These are phyloP conservation scores for Himalopsyche kuldschensis DNA, from an alignment of 2,888 invertebrate species.

Conservation along the genomic window DNA sequence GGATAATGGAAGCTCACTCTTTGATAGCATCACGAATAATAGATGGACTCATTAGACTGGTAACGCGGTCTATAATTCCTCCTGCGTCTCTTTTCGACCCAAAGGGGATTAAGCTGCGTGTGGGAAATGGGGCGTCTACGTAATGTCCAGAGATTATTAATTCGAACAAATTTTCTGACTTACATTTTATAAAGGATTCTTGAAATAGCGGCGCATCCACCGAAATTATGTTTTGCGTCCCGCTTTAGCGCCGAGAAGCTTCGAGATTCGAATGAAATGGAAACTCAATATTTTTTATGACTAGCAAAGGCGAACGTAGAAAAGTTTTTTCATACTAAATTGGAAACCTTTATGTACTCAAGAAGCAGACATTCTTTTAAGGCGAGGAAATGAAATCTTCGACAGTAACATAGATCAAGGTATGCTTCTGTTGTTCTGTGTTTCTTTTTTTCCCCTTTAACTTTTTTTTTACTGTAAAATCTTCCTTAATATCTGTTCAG, in stretches of 20 bases:
- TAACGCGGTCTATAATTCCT: slow-evolving; percentile 26
- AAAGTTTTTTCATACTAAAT: too few relatives aligned
- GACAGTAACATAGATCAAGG: too few relatives aligned
- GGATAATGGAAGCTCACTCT: neutral
- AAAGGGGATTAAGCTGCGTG: neutral
- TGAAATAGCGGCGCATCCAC: neutral
- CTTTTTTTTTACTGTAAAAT: too few relatives aligned
- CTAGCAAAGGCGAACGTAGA: too few relatives aligned
- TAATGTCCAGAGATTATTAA: neutral
- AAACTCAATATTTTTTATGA: too few relatives aligned
- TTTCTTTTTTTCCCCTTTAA: too few relatives aligned
- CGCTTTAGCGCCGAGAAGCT: neutral
- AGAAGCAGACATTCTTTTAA: too few relatives aligned
- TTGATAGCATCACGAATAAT: slow-evolving; percentile 25
- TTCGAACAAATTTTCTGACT: neutral
- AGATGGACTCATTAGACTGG: slow-evolving; percentile 37
- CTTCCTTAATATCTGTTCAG: too few relatives aligned
- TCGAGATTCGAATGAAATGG: too few relatives aligned
- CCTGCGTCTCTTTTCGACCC: slow-evolving; percentile 15
- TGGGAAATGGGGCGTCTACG: neutral
- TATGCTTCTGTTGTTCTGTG: too few relatives aligned
- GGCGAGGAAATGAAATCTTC: too few relatives aligned
- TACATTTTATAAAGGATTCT: neutral
- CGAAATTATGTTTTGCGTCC: neutral
- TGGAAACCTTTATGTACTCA: too few relatives aligned